phyloP scores from a whole-genome alignment of 2,888 invertebrate genomes.

The Pandemis corylana region DNA sequence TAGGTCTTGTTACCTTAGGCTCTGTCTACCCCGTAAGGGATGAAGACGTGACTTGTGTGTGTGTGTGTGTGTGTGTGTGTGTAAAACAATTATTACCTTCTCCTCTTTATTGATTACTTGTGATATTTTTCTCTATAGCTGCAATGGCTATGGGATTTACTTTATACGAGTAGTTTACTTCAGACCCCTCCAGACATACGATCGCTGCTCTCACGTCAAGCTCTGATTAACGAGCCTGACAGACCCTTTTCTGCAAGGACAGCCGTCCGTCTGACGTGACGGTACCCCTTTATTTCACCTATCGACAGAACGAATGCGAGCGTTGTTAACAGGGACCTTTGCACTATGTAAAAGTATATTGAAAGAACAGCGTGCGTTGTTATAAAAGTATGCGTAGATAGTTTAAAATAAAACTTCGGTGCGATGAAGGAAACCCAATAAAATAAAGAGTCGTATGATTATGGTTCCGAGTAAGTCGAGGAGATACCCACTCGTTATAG shows the following conservation, averaged over 20 bases:
- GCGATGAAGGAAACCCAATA: no score
- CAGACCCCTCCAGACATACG: neutral
- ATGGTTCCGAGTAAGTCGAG: no score
- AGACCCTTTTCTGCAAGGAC: conserved; percentile 38
- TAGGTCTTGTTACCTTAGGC: no score
- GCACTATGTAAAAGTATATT: neutral
- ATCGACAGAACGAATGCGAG: conserved; percentile 24
- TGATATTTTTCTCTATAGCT: neutral
- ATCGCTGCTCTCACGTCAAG: conserved; percentile 3
- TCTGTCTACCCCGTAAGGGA: no score
- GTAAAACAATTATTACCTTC: no score
- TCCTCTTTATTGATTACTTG: no score
- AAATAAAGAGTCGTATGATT: no score
- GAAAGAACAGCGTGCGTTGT: neutral
- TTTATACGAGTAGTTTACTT: neutral
- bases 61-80: no score
- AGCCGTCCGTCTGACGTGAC: conserved; percentile 29
- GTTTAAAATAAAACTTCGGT: no score
- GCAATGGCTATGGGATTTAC: neutral
- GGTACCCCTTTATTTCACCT: conserved; percentile 27
- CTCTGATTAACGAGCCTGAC: conserved; percentile 38
- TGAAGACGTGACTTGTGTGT: no score
- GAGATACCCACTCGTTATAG: no score
- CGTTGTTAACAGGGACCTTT: neutral
- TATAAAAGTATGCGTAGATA: neutral